Conservation (phyloP, 2,797 vertebrate species). For the Silurus lanzhouensis region DNA sequence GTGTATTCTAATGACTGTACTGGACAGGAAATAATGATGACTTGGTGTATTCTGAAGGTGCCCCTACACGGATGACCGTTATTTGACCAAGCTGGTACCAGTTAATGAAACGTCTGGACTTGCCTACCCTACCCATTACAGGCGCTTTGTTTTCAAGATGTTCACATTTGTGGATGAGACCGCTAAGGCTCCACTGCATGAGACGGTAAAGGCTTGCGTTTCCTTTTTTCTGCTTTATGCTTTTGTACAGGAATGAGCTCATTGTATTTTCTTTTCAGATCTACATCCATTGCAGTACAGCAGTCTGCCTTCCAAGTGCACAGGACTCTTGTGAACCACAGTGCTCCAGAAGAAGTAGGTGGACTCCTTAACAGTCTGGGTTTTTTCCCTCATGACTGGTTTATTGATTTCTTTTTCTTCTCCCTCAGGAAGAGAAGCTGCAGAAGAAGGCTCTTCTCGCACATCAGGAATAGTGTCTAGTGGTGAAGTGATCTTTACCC, state of each 20-base stretch:
- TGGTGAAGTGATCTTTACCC: slow-evolving; percentile 47
- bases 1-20: not conserved
- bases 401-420: not conserved
- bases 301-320: slow-evolving; percentile 61
- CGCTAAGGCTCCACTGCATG: slow-evolving; percentile 34
- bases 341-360: slow-evolving; percentile 65
- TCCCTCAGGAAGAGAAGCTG: slow-evolving; percentile 60
- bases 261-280: slow-evolving; percentile 56
- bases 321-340: slow-evolving; percentile 61
- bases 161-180: slow-evolving; percentile 69
- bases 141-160: slow-evolving; percentile 71
- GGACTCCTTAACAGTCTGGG: not conserved
- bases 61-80: slow-evolving; percentile 66
- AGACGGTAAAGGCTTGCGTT: slow-evolving; percentile 48
- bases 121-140: slow-evolving; percentile 62
- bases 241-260: not conserved
- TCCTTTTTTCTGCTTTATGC: not conserved
- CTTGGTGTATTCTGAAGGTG: slow-evolving; percentile 52
- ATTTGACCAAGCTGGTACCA: slow-evolving; percentile 58
- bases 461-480: slow-evolving; percentile 60
- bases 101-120: slow-evolving; percentile 55
- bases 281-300: slow-evolving; percentile 67
- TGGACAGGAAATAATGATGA: not conserved
- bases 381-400: not conserved
- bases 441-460: not conserved